Percentiles rank a stretch among this genome's conserved stretches.
Conservation (phyloP, 2,888 invertebrate genomes). For the Synanthedon tipuliformis region DNA sequence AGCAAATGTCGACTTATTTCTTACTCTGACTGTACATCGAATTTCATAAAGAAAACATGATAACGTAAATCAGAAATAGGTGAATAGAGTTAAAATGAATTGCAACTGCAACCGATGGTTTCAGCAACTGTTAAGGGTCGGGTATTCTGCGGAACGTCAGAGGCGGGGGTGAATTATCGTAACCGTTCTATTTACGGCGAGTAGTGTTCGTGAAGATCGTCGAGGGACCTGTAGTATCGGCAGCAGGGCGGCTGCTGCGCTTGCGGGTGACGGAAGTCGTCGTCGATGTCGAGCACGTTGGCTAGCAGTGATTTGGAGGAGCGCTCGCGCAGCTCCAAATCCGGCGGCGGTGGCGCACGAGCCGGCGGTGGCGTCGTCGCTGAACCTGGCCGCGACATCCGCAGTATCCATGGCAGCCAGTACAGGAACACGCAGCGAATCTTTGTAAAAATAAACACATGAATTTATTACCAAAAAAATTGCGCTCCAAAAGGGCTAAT, state of each 20-base stretch:
- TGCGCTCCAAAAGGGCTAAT: not conserved
- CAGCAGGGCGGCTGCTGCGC: constrained; percentile 79
- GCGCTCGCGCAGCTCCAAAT: constrained; percentile 88
- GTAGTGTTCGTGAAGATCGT: constrained; percentile 71
- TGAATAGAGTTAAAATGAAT: not conserved
- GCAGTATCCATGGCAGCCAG: constrained; percentile 96
- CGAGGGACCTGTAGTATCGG: constrained; percentile 81
- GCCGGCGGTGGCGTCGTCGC: constrained; percentile 72
- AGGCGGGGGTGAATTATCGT: constrained; percentile 64
- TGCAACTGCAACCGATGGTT: not conserved
- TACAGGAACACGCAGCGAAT: constrained; percentile 92
- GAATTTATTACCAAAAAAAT: not conserved
- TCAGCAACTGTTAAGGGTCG: constrained; percentile 32
- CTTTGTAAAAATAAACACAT: constrained; percentile 50
- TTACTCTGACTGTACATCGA: not conserved
- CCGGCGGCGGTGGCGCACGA: constrained; percentile 82
- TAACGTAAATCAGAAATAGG: too few relatives aligned
- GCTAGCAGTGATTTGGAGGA: constrained; percentile 96
- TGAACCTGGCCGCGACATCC: constrained; percentile 86
- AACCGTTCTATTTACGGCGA: constrained; percentile 68
- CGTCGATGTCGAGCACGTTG: constrained; percentile 97
- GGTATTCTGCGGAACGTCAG: constrained; percentile 62
- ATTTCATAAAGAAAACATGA: not conserved
- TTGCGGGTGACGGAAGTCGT: constrained; percentile 89
- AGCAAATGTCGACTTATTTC: not conserved